Evolutionary conservation across 2,113 vertebrate genomes (phyloP), one percentile per base, ranked within the genome.

Genomic region (Oncorhynchus masou): DNA sequence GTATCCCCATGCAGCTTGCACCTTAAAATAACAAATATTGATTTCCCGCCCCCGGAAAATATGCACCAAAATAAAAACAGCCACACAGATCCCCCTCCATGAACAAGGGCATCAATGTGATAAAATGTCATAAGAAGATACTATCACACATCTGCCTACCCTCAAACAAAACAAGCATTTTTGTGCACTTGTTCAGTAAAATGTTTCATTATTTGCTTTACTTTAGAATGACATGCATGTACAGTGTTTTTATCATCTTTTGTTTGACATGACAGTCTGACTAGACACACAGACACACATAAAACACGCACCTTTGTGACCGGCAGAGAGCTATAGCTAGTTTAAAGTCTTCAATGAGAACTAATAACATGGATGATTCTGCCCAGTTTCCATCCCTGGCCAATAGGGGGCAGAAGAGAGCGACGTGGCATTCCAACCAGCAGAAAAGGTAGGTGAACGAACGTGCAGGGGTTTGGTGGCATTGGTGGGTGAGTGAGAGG

Each of bases 291-390:
- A 90, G 80, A 81, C 81, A 89, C 86, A 90, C 73, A 59, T n/a
- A 67, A 67, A 87, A 89, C 79, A 85, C 48, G 51, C 65, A 62
- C 72, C 70, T 77, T 80, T 74, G 74, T 68, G 20, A 86, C 87
- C 76, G 51, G 87, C 88, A 85, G 75, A 88, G 89, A 90, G 89
- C 90, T 88, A 54, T 54, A 90, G 91, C 85, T 84, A 72, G 80
- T 90, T 85, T 86, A 89, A 73, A 39, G 67, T 83, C 81, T 75
- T 85, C 83, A 74, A 59, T 69, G 74, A 79, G 73, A 82, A 83
- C 79, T 24, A 77, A 79, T 80, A 70, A 78, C n/a, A 79, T 22
- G 59, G 59, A 62, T 54, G 66, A 79, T 78, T 82, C 68, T 54
- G 76, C 79, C 74, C 5, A 68, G 71, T 81, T 85, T 87, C 70